phyloP scores from a whole-genome alignment of 1,140 invertebrate genomes.

The Bombus balteatus region DNA sequence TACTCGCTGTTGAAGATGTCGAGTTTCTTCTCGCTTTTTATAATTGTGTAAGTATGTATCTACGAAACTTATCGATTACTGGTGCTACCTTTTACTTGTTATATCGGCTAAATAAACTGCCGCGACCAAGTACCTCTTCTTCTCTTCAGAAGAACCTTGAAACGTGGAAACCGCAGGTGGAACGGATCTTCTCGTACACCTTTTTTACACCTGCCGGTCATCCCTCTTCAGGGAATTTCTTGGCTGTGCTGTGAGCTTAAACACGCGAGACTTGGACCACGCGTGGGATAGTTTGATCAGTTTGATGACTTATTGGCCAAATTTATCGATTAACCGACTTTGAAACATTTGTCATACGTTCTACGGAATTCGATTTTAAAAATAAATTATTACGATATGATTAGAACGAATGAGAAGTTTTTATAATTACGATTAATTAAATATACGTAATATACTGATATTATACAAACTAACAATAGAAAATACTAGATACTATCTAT shows the following conservation, averaged over 20 bases:
- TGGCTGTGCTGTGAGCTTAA: neutral
- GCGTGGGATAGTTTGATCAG: neutral
- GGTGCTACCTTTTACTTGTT: slow-evolving; percentile 46
- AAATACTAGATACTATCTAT: neutral
- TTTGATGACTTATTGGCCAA: neutral
- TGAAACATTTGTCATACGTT: neutral
- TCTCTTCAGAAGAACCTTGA: slow-evolving; percentile 29
- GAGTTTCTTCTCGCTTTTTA: slow-evolving; percentile 5
- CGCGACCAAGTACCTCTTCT: neutral
- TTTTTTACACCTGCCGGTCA: slow-evolving; percentile 46
- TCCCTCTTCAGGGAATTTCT: slow-evolving; percentile 47
- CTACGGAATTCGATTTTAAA: neutral
- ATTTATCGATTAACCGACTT: neutral
- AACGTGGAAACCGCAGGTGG: slow-evolving; percentile 51
- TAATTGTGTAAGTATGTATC: slow-evolving; percentile 41
- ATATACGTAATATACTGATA: no score
- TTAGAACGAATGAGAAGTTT: neutral
- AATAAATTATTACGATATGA: neutral
- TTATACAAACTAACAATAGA: no score
- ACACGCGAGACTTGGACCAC: neutral
- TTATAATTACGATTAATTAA: no score
- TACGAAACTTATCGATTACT: slow-evolving; percentile 21
- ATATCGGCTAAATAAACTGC: slow-evolving; percentile 40
- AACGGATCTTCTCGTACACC: slow-evolving; percentile 27
- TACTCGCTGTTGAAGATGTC: neutral